Evolutionary conservation across 2,888 invertebrate species (phyloP).

Genomic region (Cylindroiulus punctatus): DNA sequence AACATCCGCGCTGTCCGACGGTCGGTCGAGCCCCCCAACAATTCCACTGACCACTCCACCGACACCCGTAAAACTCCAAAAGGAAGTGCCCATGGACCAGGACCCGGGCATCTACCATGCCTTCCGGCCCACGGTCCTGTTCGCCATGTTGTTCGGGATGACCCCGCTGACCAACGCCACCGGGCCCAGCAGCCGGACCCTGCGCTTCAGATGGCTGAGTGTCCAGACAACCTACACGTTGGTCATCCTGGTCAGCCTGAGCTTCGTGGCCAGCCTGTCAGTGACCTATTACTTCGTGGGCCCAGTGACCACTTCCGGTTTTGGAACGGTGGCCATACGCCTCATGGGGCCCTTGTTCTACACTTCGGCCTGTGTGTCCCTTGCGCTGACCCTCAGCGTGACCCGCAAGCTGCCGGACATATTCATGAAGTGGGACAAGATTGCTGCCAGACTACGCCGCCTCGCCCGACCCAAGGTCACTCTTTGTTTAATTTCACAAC

Average conservation of each 20-base stretch:
- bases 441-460: neutral
- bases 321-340: slow-evolving; percentile 35
- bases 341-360: slow-evolving; percentile 53
- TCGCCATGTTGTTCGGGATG: slow-evolving; percentile 52
- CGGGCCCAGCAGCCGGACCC: neutral
- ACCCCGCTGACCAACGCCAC: slow-evolving; percentile 37
- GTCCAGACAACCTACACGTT: slow-evolving; percentile 39
- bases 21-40: no score
- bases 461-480: no score
- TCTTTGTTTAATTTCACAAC: no score
- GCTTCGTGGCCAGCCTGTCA: slow-evolving; percentile 30
- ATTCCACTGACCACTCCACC: no score
- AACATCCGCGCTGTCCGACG: no score
- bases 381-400: slow-evolving; percentile 49
- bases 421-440: neutral
- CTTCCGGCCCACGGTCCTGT: slow-evolving; percentile 49
- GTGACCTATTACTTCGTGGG: slow-evolving; percentile 23
- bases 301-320: neutral
- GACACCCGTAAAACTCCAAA: neutral
- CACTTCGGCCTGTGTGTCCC: slow-evolving; percentile 50
- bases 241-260: neutral
- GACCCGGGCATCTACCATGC: slow-evolving; percentile 54
- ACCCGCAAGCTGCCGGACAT: slow-evolving; percentile 43
- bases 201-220: neutral
- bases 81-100: neutral